Evolutionary conservation across 2,113 vertebrate species (phyloP), one percentile per base, ranked within the genome.

Genomic region (Pachypanchax playfairii): DNA sequence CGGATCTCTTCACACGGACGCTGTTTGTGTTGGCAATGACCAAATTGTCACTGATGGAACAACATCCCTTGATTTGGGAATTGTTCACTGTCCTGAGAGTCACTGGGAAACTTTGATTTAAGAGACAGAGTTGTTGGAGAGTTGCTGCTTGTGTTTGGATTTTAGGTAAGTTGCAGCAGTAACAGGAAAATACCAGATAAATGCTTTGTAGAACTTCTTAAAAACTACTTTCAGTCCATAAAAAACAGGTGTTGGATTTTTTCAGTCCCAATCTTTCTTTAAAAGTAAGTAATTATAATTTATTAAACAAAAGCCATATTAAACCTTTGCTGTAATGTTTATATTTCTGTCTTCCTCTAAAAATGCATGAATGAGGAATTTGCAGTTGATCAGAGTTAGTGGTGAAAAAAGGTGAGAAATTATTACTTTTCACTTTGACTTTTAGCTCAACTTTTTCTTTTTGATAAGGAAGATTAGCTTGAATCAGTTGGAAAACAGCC

Each of bases 21-120:
- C 48, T 60, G 46, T 35, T 25, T 58, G 26, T 51, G 57, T 46
- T 46, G 65, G 80, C 80, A 42, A 86, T 86, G 85, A 80, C 35
- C 54, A 52, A 31, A 43, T 46, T 44, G 38, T 61, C 73, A 42
- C 60, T 44, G 31, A 39, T 36, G 48, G 47, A 74, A 31, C 72
- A 61, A n/a, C 54, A 53, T 53, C 43, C 68, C 56, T 74, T 25
- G 17, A 66, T 76, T 44, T 43, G 46, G 75, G 73, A 79, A 47
- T n/a, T 22, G 52, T 56, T 42, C 43, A 35, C 20, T 41, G 39
- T 35, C 22, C 44, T 56, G 6, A 77, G 29, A 51, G 38, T 53
- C 17, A 60, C 36, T 22, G 35, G 36, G 18, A 41, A 55, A 26
- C 10, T 79, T 55, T 81, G 56, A 82, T 38, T 24, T 13, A 17